phyloP scores from a whole-genome alignment of 2,797 vertebrate genomes.

The Hyperoplus lanceolatus region DNA sequence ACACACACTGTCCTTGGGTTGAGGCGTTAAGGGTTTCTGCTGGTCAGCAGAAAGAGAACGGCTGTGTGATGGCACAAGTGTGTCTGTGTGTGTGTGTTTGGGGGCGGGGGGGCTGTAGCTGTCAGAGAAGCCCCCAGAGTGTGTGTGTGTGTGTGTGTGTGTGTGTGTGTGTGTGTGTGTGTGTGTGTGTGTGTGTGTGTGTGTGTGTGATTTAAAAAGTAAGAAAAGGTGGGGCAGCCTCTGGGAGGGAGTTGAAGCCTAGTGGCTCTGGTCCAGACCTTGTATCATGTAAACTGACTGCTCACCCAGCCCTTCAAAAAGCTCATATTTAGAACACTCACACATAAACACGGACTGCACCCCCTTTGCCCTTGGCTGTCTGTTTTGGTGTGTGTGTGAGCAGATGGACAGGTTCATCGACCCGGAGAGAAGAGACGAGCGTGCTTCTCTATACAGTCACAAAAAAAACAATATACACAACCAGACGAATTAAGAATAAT shows the following conservation, averaged over 20 bases:
- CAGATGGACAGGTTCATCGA: conserved; percentile 74
- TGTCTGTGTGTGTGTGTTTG: conserved; percentile 54
- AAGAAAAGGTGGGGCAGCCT: conserved; percentile 50
- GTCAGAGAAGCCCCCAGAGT: conserved; percentile 52
- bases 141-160: conserved; percentile 32
- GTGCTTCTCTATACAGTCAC: conserved; percentile 29
- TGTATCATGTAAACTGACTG: conserved; percentile 84
- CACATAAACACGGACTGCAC: conserved; percentile 45
- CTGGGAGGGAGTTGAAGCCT: conserved; percentile 79
- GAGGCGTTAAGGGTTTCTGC: conserved; percentile 86
- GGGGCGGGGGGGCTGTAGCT: conserved; percentile 57
- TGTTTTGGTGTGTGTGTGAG: conserved; percentile 51
- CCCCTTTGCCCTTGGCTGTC: conserved; percentile 78
- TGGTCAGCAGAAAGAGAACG: conserved; percentile 93
- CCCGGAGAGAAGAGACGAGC: conserved; percentile 54
- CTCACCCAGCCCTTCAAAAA: conserved; percentile 64
- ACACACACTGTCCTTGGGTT: conserved; percentile 79
- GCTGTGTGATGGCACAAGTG: conserved; percentile 80
- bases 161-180: conserved; percentile 11
- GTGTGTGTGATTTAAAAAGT: conserved; percentile 51
- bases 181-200: conserved; percentile 9
- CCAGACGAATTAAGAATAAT: conserved; percentile 15
- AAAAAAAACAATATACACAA: conserved; percentile 35
- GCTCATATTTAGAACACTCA: conserved; percentile 63
- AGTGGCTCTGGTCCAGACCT: conserved; percentile 93